Percentiles rank a stretch among this genome's conserved stretches.
These are phyloP conservation scores for Atta cephalotes DNA, from an alignment of 1,140 invertebrate genomes.

Conservation along the genomic window DNA sequence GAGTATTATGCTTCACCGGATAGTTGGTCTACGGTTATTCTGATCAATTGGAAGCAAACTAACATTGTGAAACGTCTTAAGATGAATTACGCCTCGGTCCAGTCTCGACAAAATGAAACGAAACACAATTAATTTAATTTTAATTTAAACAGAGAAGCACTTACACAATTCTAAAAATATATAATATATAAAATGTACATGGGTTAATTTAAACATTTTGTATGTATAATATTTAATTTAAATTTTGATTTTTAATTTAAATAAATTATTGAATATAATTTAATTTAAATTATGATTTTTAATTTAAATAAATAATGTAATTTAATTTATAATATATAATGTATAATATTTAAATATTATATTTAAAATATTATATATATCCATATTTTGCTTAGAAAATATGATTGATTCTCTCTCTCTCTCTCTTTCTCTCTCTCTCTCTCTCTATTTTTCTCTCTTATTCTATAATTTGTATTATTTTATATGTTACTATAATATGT, in stretches of 20 bases:
- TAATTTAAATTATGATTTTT: background rate
- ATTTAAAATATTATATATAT: no score
- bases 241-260: background rate
- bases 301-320: background rate
- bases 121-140: background rate
- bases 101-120: background rate
- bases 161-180: background rate
- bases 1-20: slow-evolving; percentile 49
- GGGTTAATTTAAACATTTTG: background rate
- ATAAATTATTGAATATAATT: background rate
- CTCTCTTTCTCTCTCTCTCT: background rate
- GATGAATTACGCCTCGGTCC: background rate
- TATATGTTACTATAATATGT: background rate
- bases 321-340: background rate
- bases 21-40: slow-evolving; percentile 53
- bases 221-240: slow-evolving; percentile 9
- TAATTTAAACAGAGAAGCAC: background rate
- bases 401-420: background rate
- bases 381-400: background rate
- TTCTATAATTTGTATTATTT: background rate
- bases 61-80: slow-evolving; percentile 8
- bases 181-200: background rate
- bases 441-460: background rate
- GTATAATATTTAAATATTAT: background rate
- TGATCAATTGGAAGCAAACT: slow-evolving; percentile 42